A percentile compares a stretch with the other conserved stretches of the same genome.
Evolutionary conservation across 2,797 vertebrate species (phyloP).

Genomic region (Anisognathus igniventris): DNA sequence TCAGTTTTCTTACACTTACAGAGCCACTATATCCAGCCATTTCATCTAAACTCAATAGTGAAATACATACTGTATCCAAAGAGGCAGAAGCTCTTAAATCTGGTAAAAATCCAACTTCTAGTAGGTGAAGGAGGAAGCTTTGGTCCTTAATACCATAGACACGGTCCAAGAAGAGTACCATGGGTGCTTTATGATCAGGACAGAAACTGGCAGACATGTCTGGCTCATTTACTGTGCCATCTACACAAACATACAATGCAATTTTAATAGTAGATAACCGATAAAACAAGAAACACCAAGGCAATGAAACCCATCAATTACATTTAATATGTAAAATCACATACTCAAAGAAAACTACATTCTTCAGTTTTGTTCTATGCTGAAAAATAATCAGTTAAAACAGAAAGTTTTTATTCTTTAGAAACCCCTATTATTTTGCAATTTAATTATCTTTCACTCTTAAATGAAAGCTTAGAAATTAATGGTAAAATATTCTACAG

Average conservation of each 20-base stretch:
- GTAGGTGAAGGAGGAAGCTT: slow-evolving; percentile 90
- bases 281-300: background rate
- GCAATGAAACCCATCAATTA: background rate
- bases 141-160: slow-evolving; percentile 97
- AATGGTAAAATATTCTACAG: background rate
- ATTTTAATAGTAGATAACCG: background rate
- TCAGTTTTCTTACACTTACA: background rate
- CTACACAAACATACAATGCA: slow-evolving; percentile 64
- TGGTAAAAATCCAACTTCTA: slow-evolving; percentile 96
- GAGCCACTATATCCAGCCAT: background rate
- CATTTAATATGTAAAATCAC: background rate
- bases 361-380: background rate
- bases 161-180: slow-evolving; percentile 96
- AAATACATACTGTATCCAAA: slow-evolving; percentile 88
- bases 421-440: background rate
- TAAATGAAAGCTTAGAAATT: background rate
- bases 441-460: background rate
- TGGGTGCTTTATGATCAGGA: slow-evolving; percentile 96
- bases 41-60: background rate
- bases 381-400: background rate
- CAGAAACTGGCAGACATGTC: slow-evolving; percentile 96
- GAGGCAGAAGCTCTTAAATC: slow-evolving; percentile 92
- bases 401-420: background rate
- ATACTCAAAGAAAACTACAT: background rate
- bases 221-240: slow-evolving; percentile 89